Percentiles rank a stretch among this genome's conserved stretches.
These are phyloP conservation scores for Columba janthina DNA, from an alignment of 2,113 vertebrate genomes.

Conservation along the genomic window DNA sequence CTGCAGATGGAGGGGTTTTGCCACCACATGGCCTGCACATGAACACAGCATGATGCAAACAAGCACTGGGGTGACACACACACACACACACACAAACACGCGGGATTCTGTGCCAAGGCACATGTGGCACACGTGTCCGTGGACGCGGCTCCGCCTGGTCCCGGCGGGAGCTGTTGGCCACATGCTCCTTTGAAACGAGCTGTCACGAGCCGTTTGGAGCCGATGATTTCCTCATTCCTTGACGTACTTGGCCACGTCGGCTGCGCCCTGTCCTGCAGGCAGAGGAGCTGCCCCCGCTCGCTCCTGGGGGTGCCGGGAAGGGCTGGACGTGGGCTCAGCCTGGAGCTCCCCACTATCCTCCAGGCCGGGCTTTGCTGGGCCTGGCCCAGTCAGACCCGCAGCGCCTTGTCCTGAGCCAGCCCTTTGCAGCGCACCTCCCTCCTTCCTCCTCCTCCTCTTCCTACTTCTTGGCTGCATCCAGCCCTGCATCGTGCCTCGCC, in stretches of 20 bases:
- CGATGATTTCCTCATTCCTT: slow-evolving; percentile 28
- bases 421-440: not conserved
- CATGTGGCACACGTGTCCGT: not conserved
- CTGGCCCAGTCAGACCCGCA: rapidly evolving
- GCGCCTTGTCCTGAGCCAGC: not conserved
- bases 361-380: not conserved
- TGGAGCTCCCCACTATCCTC: not conserved
- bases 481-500: not conserved
- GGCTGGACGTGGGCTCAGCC: not conserved
- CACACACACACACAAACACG: rapidly evolving
- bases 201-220: not conserved
- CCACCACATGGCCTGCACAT: not conserved
- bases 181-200: slow-evolving; percentile 41
- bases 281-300: rapidly evolving
- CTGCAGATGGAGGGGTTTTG: not conserved
- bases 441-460: not conserved
- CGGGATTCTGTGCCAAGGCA: not conserved
- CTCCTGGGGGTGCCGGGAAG: not conserved
- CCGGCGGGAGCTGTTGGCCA: not conserved
- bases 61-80: rapidly evolving
- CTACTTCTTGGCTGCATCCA: not conserved
- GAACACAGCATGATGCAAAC: not conserved
- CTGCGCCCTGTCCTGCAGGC: rapidly evolving
- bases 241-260: slow-evolving; percentile 4
- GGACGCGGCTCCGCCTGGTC: not conserved